Conservation (phyloP, 2,113 vertebrate species). For the Microtus oregoni region DNA sequence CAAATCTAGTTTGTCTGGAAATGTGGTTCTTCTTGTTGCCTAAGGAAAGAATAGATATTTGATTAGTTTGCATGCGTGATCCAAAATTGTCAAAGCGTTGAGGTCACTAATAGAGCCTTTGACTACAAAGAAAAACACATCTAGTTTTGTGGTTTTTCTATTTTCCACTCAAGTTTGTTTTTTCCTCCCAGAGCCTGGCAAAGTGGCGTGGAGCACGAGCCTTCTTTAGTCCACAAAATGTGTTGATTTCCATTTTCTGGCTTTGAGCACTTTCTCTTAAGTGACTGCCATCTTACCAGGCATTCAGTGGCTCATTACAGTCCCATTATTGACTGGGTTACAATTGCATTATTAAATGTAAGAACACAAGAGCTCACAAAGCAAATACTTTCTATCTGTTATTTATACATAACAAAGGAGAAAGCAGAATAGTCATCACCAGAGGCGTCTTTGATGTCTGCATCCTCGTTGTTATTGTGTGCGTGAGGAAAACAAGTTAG, state of each 20-base stretch:
- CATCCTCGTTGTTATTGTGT: background rate
- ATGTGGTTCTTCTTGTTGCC: conserved; percentile 84
- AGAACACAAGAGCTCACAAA: conserved; percentile 44
- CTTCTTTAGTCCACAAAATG: conserved; percentile 46
- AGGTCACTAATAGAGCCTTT: conserved; percentile 85
- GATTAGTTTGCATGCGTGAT: conserved; percentile 89
- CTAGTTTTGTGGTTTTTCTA: conserved; percentile 60
- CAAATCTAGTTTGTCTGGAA: conserved; percentile 85
- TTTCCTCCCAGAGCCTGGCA: conserved; percentile 16
- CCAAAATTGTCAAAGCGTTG: conserved; percentile 91
- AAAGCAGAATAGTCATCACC: background rate
- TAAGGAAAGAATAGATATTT: conserved; percentile 83
- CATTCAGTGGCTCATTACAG: conserved; percentile 52
- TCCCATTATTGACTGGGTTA: conserved; percentile 53
- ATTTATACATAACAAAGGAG: background rate
- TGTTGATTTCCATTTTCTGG: conserved; percentile 68
- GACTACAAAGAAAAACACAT: conserved; percentile 51
- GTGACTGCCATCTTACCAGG: conserved; percentile 59
- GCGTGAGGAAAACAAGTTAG: background rate
- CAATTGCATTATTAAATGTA: conserved; percentile 50
- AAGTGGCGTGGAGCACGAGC: conserved; percentile 57
- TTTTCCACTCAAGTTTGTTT: conserved; percentile 78
- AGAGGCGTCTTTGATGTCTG: conserved; percentile 3
- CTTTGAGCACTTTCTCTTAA: conserved; percentile 70
- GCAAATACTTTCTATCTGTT: conserved; percentile 18